These are phyloP conservation scores for Monomorium pharaonis DNA, from an alignment of 1,140 invertebrate genomes.

Conservation along the genomic window DNA sequence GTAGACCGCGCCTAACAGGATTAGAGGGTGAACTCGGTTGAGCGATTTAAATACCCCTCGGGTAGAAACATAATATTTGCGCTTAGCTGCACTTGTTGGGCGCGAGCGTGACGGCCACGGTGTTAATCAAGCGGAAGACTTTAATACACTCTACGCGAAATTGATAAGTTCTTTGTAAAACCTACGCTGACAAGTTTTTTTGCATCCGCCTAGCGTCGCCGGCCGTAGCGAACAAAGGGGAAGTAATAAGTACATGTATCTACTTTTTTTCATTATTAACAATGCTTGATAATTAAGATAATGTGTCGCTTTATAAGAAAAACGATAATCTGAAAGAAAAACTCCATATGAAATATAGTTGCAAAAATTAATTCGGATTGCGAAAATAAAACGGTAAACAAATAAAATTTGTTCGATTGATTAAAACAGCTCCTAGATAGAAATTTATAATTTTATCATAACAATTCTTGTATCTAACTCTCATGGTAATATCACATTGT, in stretches of 20 bases:
- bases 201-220: neutral
- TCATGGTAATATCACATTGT: neutral
- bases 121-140: conserved; percentile 57
- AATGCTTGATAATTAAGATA: neutral
- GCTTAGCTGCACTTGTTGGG: conserved; percentile 64
- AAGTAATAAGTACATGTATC: neutral
- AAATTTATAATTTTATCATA: neutral
- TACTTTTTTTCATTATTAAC: neutral
- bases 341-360: neutral
- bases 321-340: neutral
- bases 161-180: conserved; percentile 51
- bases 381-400: neutral
- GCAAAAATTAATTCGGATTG: neutral
- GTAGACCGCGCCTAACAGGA: conserved; percentile 65
- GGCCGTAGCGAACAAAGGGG: neutral
- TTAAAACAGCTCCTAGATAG: neutral
- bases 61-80: conserved; percentile 69
- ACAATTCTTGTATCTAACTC: too few species aligned
- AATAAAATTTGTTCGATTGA: neutral
- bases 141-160: conserved; percentile 32
- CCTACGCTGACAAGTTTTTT: conserved; percentile 1
- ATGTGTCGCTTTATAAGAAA: neutral
- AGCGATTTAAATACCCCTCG: conserved; percentile 70
- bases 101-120: conserved; percentile 24
- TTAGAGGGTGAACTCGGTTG: conserved; percentile 66